These are phyloP conservation scores for Ceryle rudis DNA, from an alignment of 2,797 vertebrate genomes.

Conservation along the genomic window DNA sequence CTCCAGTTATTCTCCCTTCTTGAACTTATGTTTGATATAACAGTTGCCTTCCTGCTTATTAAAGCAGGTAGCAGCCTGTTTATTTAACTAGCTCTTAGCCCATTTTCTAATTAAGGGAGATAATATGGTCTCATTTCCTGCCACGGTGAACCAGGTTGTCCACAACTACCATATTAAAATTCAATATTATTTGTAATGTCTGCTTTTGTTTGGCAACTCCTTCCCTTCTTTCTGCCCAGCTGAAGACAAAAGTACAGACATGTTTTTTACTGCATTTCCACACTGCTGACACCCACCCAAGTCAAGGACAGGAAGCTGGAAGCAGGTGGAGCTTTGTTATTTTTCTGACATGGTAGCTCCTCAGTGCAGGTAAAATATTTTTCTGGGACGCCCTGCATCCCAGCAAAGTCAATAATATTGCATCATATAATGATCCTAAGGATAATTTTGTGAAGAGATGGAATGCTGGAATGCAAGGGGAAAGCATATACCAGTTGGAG, in stretches of 20 bases:
- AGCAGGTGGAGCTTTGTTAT: neutral
- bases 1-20: neutral
- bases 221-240: neutral
- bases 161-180: slow-evolving; percentile 18
- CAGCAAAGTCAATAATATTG: neutral
- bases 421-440: neutral
- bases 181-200: neutral
- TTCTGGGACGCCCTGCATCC: neutral
- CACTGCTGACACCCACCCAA: neutral
- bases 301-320: neutral
- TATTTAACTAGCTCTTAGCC: slow-evolving; percentile 38
- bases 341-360: neutral
- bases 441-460: neutral
- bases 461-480: neutral
- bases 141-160: neutral
- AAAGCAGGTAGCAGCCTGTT: neutral
- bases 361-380: neutral
- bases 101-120: slow-evolving; percentile 58
- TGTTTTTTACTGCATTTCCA: neutral
- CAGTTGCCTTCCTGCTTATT: slow-evolving; percentile 31
- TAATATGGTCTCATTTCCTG: slow-evolving; percentile 42
- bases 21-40: slow-evolving; percentile 47
- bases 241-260: neutral
- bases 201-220: neutral
- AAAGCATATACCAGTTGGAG: neutral